Percentiles rank a stretch among this genome's conserved stretches.
Conservation (phyloP, 2,113 vertebrate genomes). For the Rafetus swinhoei region DNA sequence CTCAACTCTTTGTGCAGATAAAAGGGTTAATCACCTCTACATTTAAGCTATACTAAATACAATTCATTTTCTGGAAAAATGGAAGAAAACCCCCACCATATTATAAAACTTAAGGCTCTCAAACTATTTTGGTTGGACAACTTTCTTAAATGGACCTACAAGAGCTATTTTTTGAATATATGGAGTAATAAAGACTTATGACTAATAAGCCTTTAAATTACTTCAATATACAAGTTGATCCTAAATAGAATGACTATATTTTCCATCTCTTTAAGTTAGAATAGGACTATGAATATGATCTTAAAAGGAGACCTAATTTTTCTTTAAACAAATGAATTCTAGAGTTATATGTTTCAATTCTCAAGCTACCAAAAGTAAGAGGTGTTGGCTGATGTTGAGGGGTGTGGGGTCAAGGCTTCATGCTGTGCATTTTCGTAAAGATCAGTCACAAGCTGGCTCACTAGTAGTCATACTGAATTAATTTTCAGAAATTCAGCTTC, state of each 20-base stretch:
- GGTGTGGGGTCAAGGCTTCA: not conserved
- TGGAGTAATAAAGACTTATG: not conserved
- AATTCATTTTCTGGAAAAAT: constrained; percentile 39
- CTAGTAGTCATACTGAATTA: not conserved
- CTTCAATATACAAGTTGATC: not conserved
- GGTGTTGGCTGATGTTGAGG: not conserved
- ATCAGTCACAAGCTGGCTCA: not conserved
- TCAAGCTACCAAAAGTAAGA: rapidly evolving
- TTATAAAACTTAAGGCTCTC: not conserved
- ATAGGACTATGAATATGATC: not conserved
- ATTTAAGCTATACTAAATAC: constrained; percentile 37
- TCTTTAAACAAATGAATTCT: not conserved
- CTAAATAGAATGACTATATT: not conserved
- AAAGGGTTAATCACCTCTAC: not conserved
- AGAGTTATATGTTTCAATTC: not conserved
- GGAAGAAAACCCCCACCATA: not conserved
- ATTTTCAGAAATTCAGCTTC: not conserved
- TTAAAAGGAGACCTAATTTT: not conserved
- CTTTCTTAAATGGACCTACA: not conserved
- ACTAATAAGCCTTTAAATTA: not conserved
- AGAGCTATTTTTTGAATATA: not conserved
- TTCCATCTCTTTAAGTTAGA: not conserved
- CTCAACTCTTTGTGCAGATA: not conserved
- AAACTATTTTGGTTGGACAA: constrained; percentile 42
- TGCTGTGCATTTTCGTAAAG: not conserved